Evolutionary conservation across 2,888 invertebrate species (phyloP), one percentile per base, ranked within the genome.

Genomic region (Caenorhabditis sp.): DNA sequence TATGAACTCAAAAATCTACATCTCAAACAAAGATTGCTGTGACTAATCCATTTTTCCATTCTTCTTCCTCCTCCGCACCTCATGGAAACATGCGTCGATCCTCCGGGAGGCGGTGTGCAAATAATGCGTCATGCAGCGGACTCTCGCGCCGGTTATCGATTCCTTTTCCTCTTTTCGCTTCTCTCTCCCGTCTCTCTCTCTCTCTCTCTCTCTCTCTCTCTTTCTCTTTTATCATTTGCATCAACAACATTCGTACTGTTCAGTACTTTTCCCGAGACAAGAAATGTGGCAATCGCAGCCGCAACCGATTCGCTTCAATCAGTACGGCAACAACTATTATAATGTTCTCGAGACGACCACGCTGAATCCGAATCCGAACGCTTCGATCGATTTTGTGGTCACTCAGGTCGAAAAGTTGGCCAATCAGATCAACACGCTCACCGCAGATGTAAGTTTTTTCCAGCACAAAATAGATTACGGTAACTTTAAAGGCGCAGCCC

Each of bases 301-400:
- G 11, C 62, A 62, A 32, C 70, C 39, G 26, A 43, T 65, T 20
- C 48, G 50, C 0, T 68, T 52, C 37, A 68, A 68, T 59, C 68
- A 68, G 41, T 68, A 68, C 45, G 41, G 43, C 6, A 53, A 63
- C 35, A 55, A 59, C 13, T 39, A 39, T n/a, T 62, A 62, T 48
- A 35, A 72, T n/a, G 22, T 37, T 20, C 26, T 15, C 2, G 30
- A 20, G 3, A 79, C 79, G 30, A 63, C 79, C 2, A 73, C 76
- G 0, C 22, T 61, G 15, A 63, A 58, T 39, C 63, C 56, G 32
- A 77, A 77, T 68, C 77, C 78, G 22, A 83, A 84, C 62, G 80
- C 78, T 15, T 83, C 84, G 2, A 84, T 84, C 26, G 84, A 84
- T 55, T 72, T 75, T 68, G 83, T 84, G 8, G 79, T 83, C 22